A percentile compares a stretch with the other conserved stretches of the same genome.
phyloP scores from a whole-genome alignment of 2,888 invertebrate species.

The Dorcus parallelipipedus region DNA sequence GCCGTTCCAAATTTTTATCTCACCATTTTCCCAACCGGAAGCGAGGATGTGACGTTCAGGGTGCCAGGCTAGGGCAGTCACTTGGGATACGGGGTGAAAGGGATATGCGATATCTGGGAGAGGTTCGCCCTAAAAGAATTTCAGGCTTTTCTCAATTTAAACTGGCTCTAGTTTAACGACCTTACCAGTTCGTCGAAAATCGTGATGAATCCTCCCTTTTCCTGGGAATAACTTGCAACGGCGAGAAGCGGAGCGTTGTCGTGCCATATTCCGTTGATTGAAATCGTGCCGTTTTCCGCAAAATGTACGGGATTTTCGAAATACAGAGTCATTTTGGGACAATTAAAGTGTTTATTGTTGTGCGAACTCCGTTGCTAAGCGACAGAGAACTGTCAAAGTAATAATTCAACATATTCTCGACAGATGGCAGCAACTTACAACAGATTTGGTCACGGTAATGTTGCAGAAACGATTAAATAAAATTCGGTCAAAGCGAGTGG shows the following conservation, averaged over 20 bases:
- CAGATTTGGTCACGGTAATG: no score
- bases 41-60: constrained; percentile 77
- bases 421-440: no score
- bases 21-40: constrained; percentile 91
- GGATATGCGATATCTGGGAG: constrained; percentile 74
- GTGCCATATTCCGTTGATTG: constrained; percentile 83
- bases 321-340: constrained; percentile 68
- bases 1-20: constrained; percentile 81
- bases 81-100: constrained; percentile 72
- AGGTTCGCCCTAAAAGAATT: constrained; percentile 63
- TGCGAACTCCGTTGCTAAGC: not conserved
- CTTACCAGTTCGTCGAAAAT: constrained; percentile 81
- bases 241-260: constrained; percentile 75
- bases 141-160: not conserved
- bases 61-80: constrained; percentile 85
- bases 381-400: not conserved
- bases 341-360: not conserved
- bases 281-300: constrained; percentile 70
- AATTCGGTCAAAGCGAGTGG: no score
- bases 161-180: not conserved
- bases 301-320: constrained; percentile 82
- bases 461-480: no score
- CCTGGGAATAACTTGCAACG: constrained; percentile 82
- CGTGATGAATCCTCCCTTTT: constrained; percentile 83
- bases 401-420: not conserved